Percentiles rank a stretch among this genome's conserved stretches.
Evolutionary conservation across 2,888 invertebrate genomes (phyloP).

Genomic region (Pseudolycoriella hygida): DNA sequence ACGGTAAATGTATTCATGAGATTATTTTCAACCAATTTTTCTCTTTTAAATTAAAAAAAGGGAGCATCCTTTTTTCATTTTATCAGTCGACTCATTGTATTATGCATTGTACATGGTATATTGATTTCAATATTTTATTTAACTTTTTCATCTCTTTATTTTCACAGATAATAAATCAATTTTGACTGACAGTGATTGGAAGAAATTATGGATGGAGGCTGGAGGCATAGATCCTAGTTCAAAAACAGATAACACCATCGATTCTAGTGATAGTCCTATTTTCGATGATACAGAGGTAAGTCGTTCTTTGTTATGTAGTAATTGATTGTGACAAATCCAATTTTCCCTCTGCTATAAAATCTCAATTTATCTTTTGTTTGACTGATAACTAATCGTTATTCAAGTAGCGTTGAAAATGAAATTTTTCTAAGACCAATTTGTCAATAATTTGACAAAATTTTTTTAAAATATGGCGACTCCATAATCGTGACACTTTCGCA

Average conservation of each 20-base stretch:
- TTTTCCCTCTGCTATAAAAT: background rate
- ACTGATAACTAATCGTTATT: too few species aligned
- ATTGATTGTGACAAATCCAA: slow-evolving; percentile 7
- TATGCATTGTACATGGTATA: background rate
- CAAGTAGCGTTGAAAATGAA: too few species aligned
- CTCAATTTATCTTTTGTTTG: too few species aligned
- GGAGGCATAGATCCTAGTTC: slow-evolving; percentile 27
- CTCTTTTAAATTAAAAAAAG: too few species aligned
- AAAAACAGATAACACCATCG: slow-evolving; percentile 27
- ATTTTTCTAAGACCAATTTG: too few species aligned
- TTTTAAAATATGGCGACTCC: too few species aligned
- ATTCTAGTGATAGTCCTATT: slow-evolving; percentile 29
- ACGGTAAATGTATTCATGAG: too few species aligned
- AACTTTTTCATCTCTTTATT: slow-evolving; percentile 10
- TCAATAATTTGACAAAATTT: too few species aligned
- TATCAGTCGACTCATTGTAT: too few species aligned
- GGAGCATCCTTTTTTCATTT: too few species aligned
- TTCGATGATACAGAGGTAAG: slow-evolving; percentile 31
- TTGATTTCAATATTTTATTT: slow-evolving; percentile 4
- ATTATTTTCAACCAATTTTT: too few species aligned
- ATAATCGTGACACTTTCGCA: too few species aligned
- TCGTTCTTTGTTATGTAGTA: slow-evolving; percentile 9
- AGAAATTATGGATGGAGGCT: slow-evolving; percentile 28
- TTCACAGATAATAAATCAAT: slow-evolving; percentile 30
- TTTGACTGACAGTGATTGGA: slow-evolving; percentile 31